These are phyloP conservation scores for Metalampra italica DNA, from an alignment of 2,888 invertebrate genomes.

Conservation along the genomic window DNA sequence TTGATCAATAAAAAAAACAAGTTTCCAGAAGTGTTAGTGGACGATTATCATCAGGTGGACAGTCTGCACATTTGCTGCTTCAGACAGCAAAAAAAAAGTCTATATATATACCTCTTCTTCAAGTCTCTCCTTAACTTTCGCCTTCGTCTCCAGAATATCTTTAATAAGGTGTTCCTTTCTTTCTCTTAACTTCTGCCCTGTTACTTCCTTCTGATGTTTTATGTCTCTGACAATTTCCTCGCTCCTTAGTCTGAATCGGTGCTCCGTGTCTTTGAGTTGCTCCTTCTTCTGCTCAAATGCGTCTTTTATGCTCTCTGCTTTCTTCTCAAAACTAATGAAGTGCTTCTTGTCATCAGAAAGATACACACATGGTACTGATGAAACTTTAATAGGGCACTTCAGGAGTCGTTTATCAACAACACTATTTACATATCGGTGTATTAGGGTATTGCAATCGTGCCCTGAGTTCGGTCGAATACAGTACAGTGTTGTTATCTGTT, in stretches of 20 bases:
- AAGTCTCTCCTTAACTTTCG: slow-evolving; percentile 84
- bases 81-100: no score
- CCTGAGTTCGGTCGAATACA: slow-evolving; percentile 21
- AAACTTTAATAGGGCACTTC: slow-evolving; percentile 29
- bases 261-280: slow-evolving; percentile 79
- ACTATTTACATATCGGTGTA: slow-evolving; percentile 29
- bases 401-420: slow-evolving; percentile 24
- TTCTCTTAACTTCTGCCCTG: slow-evolving; percentile 67
- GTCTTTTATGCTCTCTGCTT: slow-evolving; percentile 72
- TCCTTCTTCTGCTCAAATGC: slow-evolving; percentile 81
- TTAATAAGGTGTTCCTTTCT: slow-evolving; percentile 82
- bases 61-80: no score
- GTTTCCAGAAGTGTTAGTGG: no score
- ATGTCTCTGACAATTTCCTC: slow-evolving; percentile 67
- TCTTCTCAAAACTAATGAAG: slow-evolving; percentile 62
- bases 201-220: slow-evolving; percentile 62
- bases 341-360: slow-evolving; percentile 61
- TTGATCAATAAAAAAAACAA: no score
- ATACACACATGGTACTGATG: slow-evolving; percentile 43
- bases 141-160: slow-evolving; percentile 84
- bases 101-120: slow-evolving; percentile 86
- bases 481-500: slow-evolving; percentile 34
- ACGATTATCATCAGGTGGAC: no score
- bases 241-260: slow-evolving; percentile 62
- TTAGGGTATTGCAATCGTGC: slow-evolving; percentile 24